Evolutionary conservation across 1,140 invertebrate species (phyloP).

Genomic region (Drosophila bifasciata): DNA sequence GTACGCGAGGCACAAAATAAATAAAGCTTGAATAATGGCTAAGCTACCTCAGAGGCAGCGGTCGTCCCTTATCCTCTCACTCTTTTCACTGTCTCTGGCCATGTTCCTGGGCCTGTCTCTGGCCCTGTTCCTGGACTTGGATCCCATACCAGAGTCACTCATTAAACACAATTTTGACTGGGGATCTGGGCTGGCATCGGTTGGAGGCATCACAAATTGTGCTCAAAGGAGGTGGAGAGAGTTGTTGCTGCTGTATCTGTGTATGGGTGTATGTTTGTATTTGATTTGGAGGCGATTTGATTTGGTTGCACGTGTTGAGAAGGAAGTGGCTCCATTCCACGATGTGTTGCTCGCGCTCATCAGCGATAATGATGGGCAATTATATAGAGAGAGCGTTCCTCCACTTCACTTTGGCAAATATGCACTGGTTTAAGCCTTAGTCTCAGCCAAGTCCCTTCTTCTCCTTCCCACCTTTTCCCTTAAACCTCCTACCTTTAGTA

Average conservation of each 20-base stretch:
- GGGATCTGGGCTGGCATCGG: conserved; percentile 25
- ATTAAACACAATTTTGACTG: conserved; percentile 76
- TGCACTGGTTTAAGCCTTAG: not conserved
- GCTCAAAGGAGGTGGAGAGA: not conserved
- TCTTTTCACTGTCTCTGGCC: no score
- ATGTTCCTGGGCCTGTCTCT: no score
- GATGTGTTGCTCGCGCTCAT: conserved; percentile 73
- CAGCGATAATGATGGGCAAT: conserved; percentile 80
- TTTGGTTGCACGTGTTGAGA: conserved; percentile 61
- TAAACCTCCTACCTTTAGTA: no score
- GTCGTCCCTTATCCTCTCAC: conserved; percentile 1
- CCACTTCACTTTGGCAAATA: conserved; percentile 18
- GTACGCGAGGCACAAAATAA: conserved; percentile 68
- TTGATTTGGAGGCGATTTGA: conserved; percentile 77
- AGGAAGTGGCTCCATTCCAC: conserved; percentile 54
- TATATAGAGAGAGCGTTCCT: conserved; percentile 43
- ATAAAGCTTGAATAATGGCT: conserved; percentile 81
- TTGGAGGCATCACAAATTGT: conserved; percentile 13
- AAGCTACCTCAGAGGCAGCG: conserved; percentile 66
- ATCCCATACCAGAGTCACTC: conserved; percentile 64
- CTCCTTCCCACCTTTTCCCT: no score
- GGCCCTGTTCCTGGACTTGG: no score
- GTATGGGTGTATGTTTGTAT: conserved; percentile 40
- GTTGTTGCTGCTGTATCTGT: conserved; percentile 1
- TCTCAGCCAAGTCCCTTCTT: no score